Evolutionary conservation across 2,888 invertebrate genomes (phyloP), one percentile per base, ranked within the genome.

Genomic region (Tetropium fuscum): DNA sequence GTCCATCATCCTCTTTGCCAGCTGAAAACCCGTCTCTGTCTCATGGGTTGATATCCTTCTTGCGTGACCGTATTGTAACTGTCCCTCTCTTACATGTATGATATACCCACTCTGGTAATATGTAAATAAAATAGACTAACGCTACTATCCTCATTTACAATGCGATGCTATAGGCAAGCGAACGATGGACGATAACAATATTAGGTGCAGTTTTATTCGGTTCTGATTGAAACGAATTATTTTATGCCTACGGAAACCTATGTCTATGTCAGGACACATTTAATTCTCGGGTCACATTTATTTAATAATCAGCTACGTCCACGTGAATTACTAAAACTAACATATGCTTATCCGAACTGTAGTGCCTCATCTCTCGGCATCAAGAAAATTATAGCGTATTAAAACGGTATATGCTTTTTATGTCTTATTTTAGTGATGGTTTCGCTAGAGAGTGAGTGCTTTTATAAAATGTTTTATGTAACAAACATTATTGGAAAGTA

Each of bases 41-140:
- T 58, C 56, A 56, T 56, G 27, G 20, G 41, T 51, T 10, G 38
- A 45, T 60, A 53, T 57, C 38, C 40, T 40, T 59, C 57, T 64
- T 53, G 45, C 54, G 53, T 61, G 53, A 57, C 54, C 61, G 54
- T 34, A 40, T 25, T 30, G 11, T n/a, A 22, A 53, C 54, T 49
- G 47, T 58, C 60, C 63, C 40, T 63, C 56, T 66, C 66, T 56
- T 56, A 38, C 55, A 44, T 27, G 55, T 51, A 63, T 66, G 58
- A 58, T 60, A 56, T 58, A 58, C 38, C 45, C n/a, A n/a, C n/a
- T n/a, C 51, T 15, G 49, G 58, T 61, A 60, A 66, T 60, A 59
- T 57, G 55, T 60, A 58, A 61, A 66, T 63, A 61, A 61, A 66
- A 66, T 66, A 63, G 60, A 54, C 48, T 19, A 55, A 53, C 32